phyloP scores from a whole-genome alignment of 1,140 invertebrate species.

The Rhynchophorus ferrugineus region DNA sequence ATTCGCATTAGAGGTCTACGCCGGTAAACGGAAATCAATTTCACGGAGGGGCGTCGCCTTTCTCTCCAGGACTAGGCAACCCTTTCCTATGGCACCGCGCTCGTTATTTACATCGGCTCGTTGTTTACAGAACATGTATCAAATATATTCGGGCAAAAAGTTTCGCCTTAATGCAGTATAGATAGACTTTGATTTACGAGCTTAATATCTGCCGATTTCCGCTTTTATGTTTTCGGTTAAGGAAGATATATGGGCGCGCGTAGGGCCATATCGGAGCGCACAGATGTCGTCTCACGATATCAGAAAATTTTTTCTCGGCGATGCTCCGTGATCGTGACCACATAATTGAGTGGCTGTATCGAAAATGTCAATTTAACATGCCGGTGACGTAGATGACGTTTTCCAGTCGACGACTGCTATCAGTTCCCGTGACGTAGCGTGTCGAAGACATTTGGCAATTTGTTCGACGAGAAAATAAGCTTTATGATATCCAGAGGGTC shows the following conservation, averaged over 20 bases:
- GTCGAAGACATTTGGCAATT: too few relatives aligned
- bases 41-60: not conserved
- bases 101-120: constrained; percentile 16
- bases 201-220: constrained; percentile 19
- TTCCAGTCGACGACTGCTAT: too few relatives aligned
- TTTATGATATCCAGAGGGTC: too few relatives aligned
- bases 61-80: too few relatives aligned
- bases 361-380: not conserved
- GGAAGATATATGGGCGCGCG: constrained; percentile 14
- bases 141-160: constrained; percentile 10
- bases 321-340: not conserved
- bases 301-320: not conserved
- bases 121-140: constrained; percentile 19
- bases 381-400: too few relatives aligned
- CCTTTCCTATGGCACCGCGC: constrained; percentile 9
- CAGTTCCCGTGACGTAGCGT: too few relatives aligned
- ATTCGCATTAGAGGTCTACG: too few relatives aligned
- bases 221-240: constrained; percentile 22
- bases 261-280: constrained; percentile 15
- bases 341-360: not conserved
- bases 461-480: too few relatives aligned
- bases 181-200: constrained; percentile 21
- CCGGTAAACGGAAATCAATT: too few relatives aligned
- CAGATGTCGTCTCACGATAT: not conserved
- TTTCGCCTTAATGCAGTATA: constrained; percentile 16